These are phyloP conservation scores for Cerceris rybyensis DNA, from an alignment of 2,888 invertebrate genomes.

Conservation along the genomic window DNA sequence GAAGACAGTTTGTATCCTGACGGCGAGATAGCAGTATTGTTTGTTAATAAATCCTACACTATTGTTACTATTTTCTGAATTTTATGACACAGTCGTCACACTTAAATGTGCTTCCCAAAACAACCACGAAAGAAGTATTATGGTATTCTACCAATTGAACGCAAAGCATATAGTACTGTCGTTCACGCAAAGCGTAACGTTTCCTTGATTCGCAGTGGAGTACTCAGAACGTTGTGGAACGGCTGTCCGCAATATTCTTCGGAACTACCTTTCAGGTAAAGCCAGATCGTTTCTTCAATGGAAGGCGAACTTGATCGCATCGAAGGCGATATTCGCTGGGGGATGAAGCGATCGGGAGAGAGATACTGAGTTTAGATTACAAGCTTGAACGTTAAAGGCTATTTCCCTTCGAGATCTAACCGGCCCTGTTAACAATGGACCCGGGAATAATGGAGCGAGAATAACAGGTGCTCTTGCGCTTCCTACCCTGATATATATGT, in stretches of 20 bases:
- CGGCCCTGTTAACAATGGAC: constrained; percentile 49
- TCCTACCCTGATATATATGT: constrained; percentile 2
- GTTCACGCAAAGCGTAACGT: not conserved
- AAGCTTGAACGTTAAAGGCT: constrained; percentile 44
- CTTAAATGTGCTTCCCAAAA: too few species aligned
- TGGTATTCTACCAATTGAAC: too few species aligned
- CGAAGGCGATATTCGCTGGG: constrained; percentile 1
- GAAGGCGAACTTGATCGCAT: constrained; percentile 17
- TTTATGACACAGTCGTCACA: too few species aligned
- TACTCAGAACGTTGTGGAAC: constrained; percentile 15
- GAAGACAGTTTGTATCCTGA: too few species aligned
- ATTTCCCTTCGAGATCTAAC: constrained; percentile 59
- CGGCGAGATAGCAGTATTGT: too few species aligned
- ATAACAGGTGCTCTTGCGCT: constrained; percentile 51
- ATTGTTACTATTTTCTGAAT: too few species aligned
- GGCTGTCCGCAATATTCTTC: constrained; percentile 25
- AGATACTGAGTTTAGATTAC: constrained; percentile 60
- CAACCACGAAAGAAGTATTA: too few species aligned
- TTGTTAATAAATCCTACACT: too few species aligned
- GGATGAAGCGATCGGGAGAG: constrained; percentile 37
- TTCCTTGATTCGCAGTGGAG: not conserved
- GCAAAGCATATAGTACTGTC: not conserved
- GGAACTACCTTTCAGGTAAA: constrained; percentile 21
- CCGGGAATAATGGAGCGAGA: constrained; percentile 48
- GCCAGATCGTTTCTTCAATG: constrained; percentile 27